Evolutionary conservation across 2,888 invertebrate genomes (phyloP), one percentile per base, ranked within the genome.

Genomic region (Nomada ruficornis): DNA sequence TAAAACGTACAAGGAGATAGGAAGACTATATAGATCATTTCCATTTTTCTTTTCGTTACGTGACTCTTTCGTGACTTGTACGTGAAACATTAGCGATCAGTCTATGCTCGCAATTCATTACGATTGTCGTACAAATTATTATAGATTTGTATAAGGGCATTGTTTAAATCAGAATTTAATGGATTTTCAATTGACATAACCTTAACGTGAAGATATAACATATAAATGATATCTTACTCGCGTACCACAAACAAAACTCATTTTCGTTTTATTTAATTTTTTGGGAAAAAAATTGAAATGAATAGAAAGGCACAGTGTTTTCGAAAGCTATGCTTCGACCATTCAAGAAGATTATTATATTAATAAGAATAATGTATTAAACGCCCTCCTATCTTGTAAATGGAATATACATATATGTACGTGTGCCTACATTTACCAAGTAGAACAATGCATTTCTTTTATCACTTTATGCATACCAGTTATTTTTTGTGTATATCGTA

Each of bases 131-230:
- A 7, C 7, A 20, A 36, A 57, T 62, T 64, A 13, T 55, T 44
- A 10, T 5, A 20, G 7, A 55, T 54, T 13, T 9, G 5, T 36
- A 18, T 29, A 23, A 42, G 42, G 15, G 18, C 50, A 26, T 59
- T 18, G 50, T 69, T 70, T 18, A 13, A 60, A 73, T 65, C 18
- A 13, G 9, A 57, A n/a, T 18, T 64, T 23, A 26, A 76, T 29
- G 20, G 0, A 63, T 44, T 23, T 63, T 42, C 13, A 7, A 26
- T 59, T 13, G 7, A 76, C 77, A 79, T 77, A 79, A 79, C 79
- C 79, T 79, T 52, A 76, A 76, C 42, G 13, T 57, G 26, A 52
- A 42, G 23, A 52, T 26, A 55, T 20, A 62, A 44, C 26, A 26
- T 26, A 59, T 29, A 4, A 50, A 47, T 59, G 10, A 2, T 15